These are phyloP conservation scores for Steatornis caripensis DNA, from an alignment of 2,113 vertebrate species.

Conservation along the genomic window DNA sequence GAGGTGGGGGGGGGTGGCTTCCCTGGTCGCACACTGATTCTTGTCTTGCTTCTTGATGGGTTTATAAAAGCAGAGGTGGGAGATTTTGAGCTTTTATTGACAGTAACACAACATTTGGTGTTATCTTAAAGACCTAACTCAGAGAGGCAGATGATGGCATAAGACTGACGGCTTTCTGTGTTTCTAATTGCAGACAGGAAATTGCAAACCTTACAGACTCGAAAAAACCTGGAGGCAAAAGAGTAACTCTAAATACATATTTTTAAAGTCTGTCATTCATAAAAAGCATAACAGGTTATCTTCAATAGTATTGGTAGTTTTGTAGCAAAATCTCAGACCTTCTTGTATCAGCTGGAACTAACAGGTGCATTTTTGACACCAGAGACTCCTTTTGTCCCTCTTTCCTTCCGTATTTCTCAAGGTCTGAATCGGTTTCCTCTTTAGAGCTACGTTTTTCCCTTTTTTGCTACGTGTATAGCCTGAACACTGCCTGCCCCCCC, in stretches of 20 bases:
- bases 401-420: background rate
- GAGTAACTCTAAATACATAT: background rate
- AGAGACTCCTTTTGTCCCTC: background rate
- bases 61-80: background rate
- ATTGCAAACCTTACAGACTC: background rate
- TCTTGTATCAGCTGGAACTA: background rate
- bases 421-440: background rate
- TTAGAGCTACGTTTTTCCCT: background rate
- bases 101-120: background rate
- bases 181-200: background rate
- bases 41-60: background rate
- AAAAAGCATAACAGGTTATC: background rate
- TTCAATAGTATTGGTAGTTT: background rate
- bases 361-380: background rate
- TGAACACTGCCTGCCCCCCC: background rate
- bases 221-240: background rate
- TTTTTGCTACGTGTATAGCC: background rate
- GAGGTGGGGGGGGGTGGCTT: background rate
- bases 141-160: background rate
- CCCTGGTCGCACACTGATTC: background rate
- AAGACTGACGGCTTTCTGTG: background rate
- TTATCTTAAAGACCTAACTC: background rate
- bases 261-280: background rate
- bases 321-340: background rate
- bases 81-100: constrained; percentile 10